Evolutionary conservation across 1,140 invertebrate genomes (phyloP).

Genomic region (Vollenhovia emeryi): DNA sequence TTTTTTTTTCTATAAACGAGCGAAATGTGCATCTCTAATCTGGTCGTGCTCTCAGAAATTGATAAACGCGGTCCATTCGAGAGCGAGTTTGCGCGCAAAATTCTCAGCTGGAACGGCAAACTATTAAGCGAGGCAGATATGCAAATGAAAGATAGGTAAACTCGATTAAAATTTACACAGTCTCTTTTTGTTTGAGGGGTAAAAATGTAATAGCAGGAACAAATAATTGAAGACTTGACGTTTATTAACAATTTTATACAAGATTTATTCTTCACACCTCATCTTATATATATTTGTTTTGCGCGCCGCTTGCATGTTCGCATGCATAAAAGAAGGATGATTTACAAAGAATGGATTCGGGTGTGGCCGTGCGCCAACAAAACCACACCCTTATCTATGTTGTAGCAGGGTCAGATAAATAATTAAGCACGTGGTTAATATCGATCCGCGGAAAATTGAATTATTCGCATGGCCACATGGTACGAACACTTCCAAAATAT

Average conservation of each 20-base stretch:
- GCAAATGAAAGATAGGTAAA: neutral
- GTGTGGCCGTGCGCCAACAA: conserved; percentile 45
- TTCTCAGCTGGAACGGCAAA: neutral
- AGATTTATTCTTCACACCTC: neutral
- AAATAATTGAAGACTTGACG: neutral
- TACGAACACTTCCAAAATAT: neutral
- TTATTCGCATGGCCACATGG: neutral
- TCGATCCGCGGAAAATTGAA: conserved; percentile 42
- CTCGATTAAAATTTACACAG: conserved; percentile 11
- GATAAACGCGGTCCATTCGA: conserved; percentile 2
- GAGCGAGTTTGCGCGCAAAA: neutral
- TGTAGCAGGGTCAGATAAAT: conserved; percentile 44
- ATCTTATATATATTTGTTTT: neutral
- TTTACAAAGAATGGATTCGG: conserved; percentile 39
- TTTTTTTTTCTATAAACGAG: neutral
- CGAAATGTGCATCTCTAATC: conserved; percentile 11
- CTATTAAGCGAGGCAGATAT: conserved; percentile 7
- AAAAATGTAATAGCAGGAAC: neutral
- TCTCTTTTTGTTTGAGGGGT: neutral
- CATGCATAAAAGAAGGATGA: conserved; percentile 15
- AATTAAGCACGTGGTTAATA: conserved; percentile 38
- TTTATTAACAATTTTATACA: neutral
- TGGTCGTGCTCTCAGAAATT: neutral
- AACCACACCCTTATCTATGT: conserved; percentile 50
- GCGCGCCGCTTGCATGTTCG: neutral